Evolutionary conservation across 2,888 invertebrate species (phyloP).

Genomic region (Eucera pruinosa): DNA sequence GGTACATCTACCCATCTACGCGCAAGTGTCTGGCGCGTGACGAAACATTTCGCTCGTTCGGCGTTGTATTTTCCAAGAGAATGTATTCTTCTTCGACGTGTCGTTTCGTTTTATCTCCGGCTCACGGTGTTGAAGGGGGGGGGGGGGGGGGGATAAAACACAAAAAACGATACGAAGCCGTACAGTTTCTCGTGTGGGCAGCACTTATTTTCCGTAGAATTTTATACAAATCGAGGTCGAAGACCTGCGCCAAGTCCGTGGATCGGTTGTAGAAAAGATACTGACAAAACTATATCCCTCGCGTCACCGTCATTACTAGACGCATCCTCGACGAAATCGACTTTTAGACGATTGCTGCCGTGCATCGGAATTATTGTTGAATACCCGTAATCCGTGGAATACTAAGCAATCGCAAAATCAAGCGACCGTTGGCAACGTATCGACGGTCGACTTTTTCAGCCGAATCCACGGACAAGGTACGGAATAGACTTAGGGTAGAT

Average conservation of each 20-base stretch:
- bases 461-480: too few relatives aligned
- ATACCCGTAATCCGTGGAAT: constrained; percentile 22
- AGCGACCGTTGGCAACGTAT: too few relatives aligned
- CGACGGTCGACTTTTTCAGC: too few relatives aligned
- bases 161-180: neutral
- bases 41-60: constrained; percentile 10
- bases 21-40: neutral
- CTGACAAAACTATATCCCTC: neutral
- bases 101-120: constrained; percentile 14
- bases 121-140: neutral
- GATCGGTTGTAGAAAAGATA: neutral
- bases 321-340: constrained; percentile 11
- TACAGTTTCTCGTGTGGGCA: constrained; percentile 12
- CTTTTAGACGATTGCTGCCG: constrained; percentile 5
- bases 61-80: constrained; percentile 3
- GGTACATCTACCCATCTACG: too few relatives aligned
- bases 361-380: constrained; percentile 44
- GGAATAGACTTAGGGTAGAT: too few relatives aligned
- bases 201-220: constrained; percentile 36
- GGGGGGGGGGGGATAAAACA: too few relatives aligned
- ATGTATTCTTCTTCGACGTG: constrained; percentile 11
- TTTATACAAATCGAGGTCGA: constrained; percentile 36
- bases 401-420: constrained; percentile 11
- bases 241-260: constrained; percentile 17
- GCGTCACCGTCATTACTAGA: neutral